Evolutionary conservation across 2,888 invertebrate genomes (phyloP), one percentile per base, ranked within the genome.

Genomic region (Drosophila algonquin): DNA sequence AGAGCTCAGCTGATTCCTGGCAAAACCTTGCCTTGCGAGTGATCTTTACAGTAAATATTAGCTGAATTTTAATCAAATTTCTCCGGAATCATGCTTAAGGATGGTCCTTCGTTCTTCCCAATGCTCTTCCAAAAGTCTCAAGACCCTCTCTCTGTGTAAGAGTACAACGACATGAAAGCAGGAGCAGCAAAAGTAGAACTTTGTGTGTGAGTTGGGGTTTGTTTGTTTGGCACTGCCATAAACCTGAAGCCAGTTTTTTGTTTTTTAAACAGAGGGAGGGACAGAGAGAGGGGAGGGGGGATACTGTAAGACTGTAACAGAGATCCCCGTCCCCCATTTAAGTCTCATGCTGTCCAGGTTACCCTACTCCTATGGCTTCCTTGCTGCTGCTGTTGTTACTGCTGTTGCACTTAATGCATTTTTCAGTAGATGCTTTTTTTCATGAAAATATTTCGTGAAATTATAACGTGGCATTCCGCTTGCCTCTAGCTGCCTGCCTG

Each of bases 321-420:
- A 14, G 14, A 14, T 14, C 7, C 40, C 40, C 40, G 40, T n/a
- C 69, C 73, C 65, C 68, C 65, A 45, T 50, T 51, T 71, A 74
- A 53, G 40, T 30, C 54, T 68, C 51, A 58, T 57, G 40, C 57
- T 58, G 48, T 58, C 70, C 73, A 65, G 44, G 59, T 68, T 50
- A 57, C 40, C 45, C 45, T 53, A 53, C 52, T 63, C 46, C 61
- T 46, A 63, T 63, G 64, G 86, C 80, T 80, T 80, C 77, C 82
- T 73, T 69, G 65, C 45, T 72, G 64, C 65, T 75, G 18, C 21
- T 21, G 21, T 21, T 21, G 21, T 21, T 21, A 21, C 21, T 21
- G 21, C 75, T 80, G 86, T 79, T 87, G 89, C 89, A 89, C 86
- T 89, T 89, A 89, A 90, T 90, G 88, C 90, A 90, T 89, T 90